Evolutionary conservation across 92 coral and sea anemone species (phyloP), one percentile per base, ranked within the genome.

Genomic region (Zoanthus gigantus): DNA sequence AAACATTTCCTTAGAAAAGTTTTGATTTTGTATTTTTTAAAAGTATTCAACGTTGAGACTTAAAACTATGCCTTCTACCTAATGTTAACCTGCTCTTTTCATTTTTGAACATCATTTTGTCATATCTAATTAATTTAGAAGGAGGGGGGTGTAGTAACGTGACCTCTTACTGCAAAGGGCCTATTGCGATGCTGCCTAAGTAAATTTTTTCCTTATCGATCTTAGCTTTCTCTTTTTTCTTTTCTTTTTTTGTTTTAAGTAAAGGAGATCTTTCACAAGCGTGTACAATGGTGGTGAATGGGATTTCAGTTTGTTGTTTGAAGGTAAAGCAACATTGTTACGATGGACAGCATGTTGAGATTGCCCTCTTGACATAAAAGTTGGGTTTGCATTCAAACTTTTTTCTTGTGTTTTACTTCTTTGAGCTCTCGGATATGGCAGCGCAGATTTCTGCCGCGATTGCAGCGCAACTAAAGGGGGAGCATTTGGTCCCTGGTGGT

Each of bases 161-260:
- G 42, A 37, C 3, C 42, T 37, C 42, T 37, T 37, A 37, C 42
- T 37, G 42, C 42, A 37, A 37, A 37, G 42, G 42, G 42, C 42
- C 42, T 37, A 13, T 79, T 18, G 14, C 16, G 16, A 9, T 12
- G 46, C 11, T 81, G 6, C 46, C 46, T 7, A 23, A 10, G 28
- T 11, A 28, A n/a, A 23, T 11, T 47, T 37, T 15, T 45, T 9
- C 2, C 85, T 67, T 47, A 10, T 66, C 37, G 42, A 31, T 53
- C 47, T 46, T 45, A 66, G 23, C 67, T 30, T 81, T 65, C 75
- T 13, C 15, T 81, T 81, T 42, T 81, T 81, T 13, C 75, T 45
- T 81, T 81, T 81, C 75, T 13, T 66, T 28, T 81, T 81, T 23
- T 81, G 85, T 66, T 47, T 81, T 48, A 81, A 54, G 75, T 45